These are phyloP conservation scores for Fragum whitleyi DNA, from an alignment of 2,888 invertebrate genomes.

Conservation along the genomic window DNA sequence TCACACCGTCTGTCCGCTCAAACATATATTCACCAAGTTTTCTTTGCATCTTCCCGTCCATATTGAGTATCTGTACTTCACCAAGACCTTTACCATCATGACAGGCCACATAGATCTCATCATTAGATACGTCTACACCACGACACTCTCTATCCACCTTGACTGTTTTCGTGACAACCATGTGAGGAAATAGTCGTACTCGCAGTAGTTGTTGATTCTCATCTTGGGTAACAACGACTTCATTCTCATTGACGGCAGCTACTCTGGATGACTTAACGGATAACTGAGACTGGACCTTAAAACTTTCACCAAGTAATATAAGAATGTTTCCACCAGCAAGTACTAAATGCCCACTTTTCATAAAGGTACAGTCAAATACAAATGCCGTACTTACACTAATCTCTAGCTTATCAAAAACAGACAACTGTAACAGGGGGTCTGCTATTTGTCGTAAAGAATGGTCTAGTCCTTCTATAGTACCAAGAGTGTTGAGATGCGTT, in stretches of 20 bases:
- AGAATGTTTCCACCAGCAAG: not conserved
- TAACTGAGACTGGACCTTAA: not conserved
- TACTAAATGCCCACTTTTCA: not conserved
- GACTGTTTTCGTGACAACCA: not conserved
- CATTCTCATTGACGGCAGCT: not conserved
- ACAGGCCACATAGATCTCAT: conserved; percentile 9
- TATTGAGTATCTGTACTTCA: conserved; percentile 5
- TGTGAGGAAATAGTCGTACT: not conserved
- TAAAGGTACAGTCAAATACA: not conserved
- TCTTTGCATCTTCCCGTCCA: conserved; percentile 3
- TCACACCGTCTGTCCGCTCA: not conserved
- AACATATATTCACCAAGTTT: conserved; percentile 4
- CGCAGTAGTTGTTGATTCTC: not conserved
- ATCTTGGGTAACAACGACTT: not conserved
- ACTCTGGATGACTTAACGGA: not conserved
- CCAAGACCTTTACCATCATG: not conserved
- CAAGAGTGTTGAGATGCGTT: not conserved
- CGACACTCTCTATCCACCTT: conserved; percentile 5
- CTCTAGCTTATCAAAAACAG: not conserved
- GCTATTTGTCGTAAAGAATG: not conserved
- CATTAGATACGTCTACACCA: conserved; percentile 5
- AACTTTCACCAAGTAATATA: not conserved
- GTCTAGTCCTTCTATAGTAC: not conserved
- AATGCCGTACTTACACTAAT: not conserved
- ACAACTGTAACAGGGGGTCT: not conserved